Conservation (phyloP, 2,113 vertebrate species). For the Halichoeres trimaculatus region DNA sequence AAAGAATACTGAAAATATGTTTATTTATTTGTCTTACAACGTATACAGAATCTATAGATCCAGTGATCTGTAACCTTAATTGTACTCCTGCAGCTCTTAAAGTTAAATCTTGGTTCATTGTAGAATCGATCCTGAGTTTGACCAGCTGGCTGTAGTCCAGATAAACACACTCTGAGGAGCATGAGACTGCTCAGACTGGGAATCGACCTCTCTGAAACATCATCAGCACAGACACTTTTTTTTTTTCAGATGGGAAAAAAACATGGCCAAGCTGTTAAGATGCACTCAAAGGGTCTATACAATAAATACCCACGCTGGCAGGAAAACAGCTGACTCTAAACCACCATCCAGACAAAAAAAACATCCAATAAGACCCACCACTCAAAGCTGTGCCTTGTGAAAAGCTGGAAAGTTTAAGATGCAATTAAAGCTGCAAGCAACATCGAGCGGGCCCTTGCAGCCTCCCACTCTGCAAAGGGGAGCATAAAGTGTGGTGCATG, state of each 20-base stretch:
- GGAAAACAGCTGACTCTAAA: constrained; percentile 13
- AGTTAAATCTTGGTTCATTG: background rate
- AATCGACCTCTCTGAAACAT: background rate
- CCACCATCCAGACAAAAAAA: background rate
- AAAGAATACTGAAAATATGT: too few species aligned
- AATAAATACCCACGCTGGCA: constrained; percentile 18
- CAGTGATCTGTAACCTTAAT: constrained; percentile 1
- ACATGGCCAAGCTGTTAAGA: constrained; percentile 1
- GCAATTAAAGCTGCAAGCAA: background rate
- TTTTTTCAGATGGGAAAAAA: background rate
- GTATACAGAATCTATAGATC: background rate
- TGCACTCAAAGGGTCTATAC: constrained; percentile 17
- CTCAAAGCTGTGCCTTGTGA: background rate
- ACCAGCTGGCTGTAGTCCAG: constrained; percentile 14
- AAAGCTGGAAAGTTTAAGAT: constrained; percentile 6
- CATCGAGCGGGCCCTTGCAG: too few species aligned
- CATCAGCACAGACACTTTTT: constrained; percentile 16
- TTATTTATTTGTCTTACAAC: background rate
- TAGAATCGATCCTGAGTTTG: background rate
- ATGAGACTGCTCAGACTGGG: background rate
- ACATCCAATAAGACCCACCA: background rate
- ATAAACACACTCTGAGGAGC: constrained; percentile 14
- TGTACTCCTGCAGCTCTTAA: background rate
- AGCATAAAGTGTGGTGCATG: too few species aligned
- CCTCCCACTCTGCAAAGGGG: too few species aligned